These are phyloP conservation scores for Oncorhynchus gorbuscha DNA, from an alignment of 2,113 vertebrate species.

Conservation along the genomic window DNA sequence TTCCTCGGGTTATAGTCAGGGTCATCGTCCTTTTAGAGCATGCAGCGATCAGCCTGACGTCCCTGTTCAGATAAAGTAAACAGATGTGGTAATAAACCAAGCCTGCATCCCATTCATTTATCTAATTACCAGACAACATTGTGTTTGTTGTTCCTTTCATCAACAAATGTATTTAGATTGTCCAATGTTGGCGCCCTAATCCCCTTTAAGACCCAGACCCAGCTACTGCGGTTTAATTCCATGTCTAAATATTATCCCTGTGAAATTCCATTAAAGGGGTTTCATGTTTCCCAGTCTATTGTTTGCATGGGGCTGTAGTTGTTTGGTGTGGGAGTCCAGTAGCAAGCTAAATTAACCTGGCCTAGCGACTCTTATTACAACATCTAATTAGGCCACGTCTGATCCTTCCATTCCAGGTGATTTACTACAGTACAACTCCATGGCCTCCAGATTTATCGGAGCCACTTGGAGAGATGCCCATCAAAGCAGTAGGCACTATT, in stretches of 20 bases:
- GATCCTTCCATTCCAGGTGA: conserved; percentile 19
- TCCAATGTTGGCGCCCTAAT: not conserved
- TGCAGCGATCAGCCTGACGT: conserved; percentile 30
- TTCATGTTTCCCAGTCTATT: conserved; percentile 16
- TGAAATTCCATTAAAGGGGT: conserved; percentile 13
- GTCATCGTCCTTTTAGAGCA: conserved; percentile 24
- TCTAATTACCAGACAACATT: not conserved
- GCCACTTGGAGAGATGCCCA: conserved; percentile 4
- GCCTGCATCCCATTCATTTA: conserved; percentile 8
- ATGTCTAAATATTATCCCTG: conserved; percentile 13
- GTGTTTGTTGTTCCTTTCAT: not conserved
- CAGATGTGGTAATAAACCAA: conserved; percentile 18
- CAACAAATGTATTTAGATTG: not conserved
- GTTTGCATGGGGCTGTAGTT: not conserved
- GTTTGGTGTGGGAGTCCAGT: not conserved
- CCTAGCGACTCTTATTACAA: conserved; percentile 15
- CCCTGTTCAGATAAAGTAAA: conserved; percentile 26
- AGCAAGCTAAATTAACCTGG: not conserved
- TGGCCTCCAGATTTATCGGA: not conserved
- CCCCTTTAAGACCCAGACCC: not conserved
- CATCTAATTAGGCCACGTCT: conserved; percentile 33
- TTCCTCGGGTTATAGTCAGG: conserved; percentile 15
- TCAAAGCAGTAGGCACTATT: conserved; percentile 42
- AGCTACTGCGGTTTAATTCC: not conserved
- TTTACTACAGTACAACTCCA: conserved; percentile 10